Conservation (phyloP, 2,888 invertebrate species). For the Boloria selene region DNA sequence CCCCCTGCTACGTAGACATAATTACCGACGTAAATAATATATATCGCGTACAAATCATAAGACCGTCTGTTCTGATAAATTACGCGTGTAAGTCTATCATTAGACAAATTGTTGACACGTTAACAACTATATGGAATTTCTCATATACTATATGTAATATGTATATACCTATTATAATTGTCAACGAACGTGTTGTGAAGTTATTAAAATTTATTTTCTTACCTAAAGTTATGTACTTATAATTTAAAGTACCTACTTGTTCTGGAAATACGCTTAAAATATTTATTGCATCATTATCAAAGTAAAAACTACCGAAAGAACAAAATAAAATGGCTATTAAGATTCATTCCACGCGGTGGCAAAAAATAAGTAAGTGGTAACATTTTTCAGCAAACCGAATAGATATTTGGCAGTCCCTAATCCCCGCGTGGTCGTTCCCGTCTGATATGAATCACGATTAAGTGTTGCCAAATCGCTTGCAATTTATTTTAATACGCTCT, state of each 20-base stretch:
- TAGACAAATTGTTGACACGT: conserved; percentile 37
- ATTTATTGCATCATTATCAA: too few species aligned
- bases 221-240: conserved; percentile 1
- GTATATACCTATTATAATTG: too few species aligned
- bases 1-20: conserved; percentile 49
- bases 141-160: not conserved
- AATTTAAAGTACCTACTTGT: not conserved
- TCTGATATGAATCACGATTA: conserved; percentile 80
- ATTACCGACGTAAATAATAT: conserved; percentile 45
- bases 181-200: not conserved
- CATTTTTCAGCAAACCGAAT: conserved; percentile 54
- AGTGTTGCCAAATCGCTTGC: conserved; percentile 82
- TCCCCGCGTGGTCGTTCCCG: conserved; percentile 71
- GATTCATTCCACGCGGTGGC: conserved; percentile 24
- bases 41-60: conserved; percentile 36
- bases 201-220: conserved; percentile 6
- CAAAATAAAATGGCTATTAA: conserved; percentile 29
- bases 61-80: conserved; percentile 43
- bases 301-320: conserved; percentile 3
- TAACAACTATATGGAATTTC: conserved; percentile 21
- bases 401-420: conserved; percentile 73
- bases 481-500: conserved; percentile 82
- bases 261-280: not conserved
- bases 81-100: conserved; percentile 35
- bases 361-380: conserved; percentile 39